Evolutionary conservation across 2,888 invertebrate genomes (phyloP).

Genomic region (Erpobdella octoculata): DNA sequence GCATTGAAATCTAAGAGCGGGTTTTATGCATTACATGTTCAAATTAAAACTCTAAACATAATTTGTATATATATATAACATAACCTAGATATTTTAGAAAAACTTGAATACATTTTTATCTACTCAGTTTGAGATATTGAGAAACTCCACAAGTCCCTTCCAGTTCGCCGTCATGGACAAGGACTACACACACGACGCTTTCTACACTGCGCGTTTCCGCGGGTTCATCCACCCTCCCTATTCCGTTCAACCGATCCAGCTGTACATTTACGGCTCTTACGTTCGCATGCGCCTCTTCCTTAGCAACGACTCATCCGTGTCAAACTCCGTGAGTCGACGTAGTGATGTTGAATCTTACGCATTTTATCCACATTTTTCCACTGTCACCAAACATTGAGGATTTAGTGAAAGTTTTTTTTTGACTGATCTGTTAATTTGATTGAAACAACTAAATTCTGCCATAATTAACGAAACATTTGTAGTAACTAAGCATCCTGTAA

Average conservation of each 20-base stretch:
- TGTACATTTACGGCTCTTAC: constrained; percentile 36
- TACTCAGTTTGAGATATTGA: constrained; percentile 65
- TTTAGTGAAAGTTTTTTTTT: not conserved
- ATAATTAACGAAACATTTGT: no score
- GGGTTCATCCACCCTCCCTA: constrained; percentile 74
- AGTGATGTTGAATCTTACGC: not conserved
- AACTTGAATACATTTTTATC: constrained; percentile 16
- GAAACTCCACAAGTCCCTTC: constrained; percentile 74
- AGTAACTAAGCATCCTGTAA: no score
- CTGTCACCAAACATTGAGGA: not conserved
- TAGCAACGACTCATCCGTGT: constrained; percentile 38
- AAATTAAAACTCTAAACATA: no score
- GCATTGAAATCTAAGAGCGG: no score
- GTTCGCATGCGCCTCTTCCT: constrained; percentile 39
- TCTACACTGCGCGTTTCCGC: constrained; percentile 50
- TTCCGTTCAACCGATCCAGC: constrained; percentile 38
- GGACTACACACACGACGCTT: constrained; percentile 33
- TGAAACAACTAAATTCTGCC: no score
- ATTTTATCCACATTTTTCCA: not conserved
- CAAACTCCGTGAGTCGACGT: constrained; percentile 9
- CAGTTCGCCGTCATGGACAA: constrained; percentile 58
- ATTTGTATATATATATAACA: no score
- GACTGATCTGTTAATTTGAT: not conserved
- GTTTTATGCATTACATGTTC: no score
- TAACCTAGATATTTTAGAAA: no score